Evolutionary conservation across 2,113 vertebrate genomes (phyloP).

Genomic region (Poeciliopsis occidentalis): DNA sequence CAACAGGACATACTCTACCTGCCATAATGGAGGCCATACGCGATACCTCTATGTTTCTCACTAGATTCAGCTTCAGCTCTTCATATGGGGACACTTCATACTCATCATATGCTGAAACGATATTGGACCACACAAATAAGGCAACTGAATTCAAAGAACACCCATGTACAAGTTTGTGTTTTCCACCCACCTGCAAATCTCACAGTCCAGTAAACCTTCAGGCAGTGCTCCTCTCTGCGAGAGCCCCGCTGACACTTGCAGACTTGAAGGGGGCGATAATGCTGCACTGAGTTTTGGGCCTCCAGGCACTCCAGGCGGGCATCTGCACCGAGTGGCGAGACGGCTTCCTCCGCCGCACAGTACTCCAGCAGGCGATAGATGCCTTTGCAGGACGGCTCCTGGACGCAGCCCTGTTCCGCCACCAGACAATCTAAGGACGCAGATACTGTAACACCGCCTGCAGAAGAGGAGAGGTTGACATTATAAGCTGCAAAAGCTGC

Average conservation of each 20-base stretch:
- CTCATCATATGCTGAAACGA: slow-evolving; percentile 83
- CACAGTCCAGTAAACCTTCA: slow-evolving; percentile 88
- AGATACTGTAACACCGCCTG: slow-evolving; percentile 64
- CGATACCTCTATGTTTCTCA: slow-evolving; percentile 84
- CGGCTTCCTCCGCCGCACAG: slow-evolving; percentile 79
- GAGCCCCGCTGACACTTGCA: slow-evolving; percentile 89
- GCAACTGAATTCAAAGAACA: slow-evolving; percentile 1
- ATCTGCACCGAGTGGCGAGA: slow-evolving; percentile 65
- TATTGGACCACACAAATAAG: neutral
- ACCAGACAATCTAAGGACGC: slow-evolving; percentile 81
- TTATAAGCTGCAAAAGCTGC: neutral
- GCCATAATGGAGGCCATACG: slow-evolving; percentile 84
- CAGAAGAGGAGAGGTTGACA: slow-evolving; percentile 11
- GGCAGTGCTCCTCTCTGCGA: slow-evolving; percentile 87
- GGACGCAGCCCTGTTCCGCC: slow-evolving; percentile 84
- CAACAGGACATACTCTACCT: slow-evolving; percentile 70
- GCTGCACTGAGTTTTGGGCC: slow-evolving; percentile 81
- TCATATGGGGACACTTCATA: slow-evolving; percentile 89
- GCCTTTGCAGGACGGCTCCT: slow-evolving; percentile 80
- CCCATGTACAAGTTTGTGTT: neutral
- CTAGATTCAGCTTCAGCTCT: slow-evolving; percentile 81
- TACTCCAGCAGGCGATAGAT: slow-evolving; percentile 83
- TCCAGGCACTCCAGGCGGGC: slow-evolving; percentile 82
- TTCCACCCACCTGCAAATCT: slow-evolving; percentile 81
- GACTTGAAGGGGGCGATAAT: slow-evolving; percentile 82